Evolutionary conservation across 2,888 invertebrate genomes (phyloP), one percentile per base, ranked within the genome.

Genomic region (Operophtera brumata): DNA sequence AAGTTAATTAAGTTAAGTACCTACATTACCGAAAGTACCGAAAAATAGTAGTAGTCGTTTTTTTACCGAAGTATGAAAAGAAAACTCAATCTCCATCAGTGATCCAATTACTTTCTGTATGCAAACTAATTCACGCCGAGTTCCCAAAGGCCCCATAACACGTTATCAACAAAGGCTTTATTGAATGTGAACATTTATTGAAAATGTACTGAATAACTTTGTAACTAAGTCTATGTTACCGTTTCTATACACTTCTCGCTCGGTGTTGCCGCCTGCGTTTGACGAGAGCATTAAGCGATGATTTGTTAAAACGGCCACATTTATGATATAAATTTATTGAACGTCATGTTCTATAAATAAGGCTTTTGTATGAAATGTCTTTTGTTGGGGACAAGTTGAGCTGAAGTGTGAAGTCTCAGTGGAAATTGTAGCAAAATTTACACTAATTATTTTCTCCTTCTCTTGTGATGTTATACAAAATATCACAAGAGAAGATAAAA

Each of bases 211-310:
- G 7, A 30, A 30, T 30, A 30, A 30, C 30, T 30, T 30, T 30
- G 8, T 30, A 30, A 7, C 9, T 7, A 8, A 30, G 7, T 2
- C 7, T 6, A 2, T 9, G 8, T 6, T 9, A 8, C 7, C n/a
- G n/a, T 30, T 30, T 30, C 8, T 8, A 30, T 9, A 8, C 30
- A 30, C 13, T 11, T 34, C n/a, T 34, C 10, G 11, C 34, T 34
- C 32, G 25, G 35, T 20, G 25, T 44, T 40, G 20, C 26, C 20
- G 43, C 45, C 53, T 58, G 55, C 39, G 46, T 62, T 56, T 55
- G 56, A 56, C 51, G 53, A 57, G 52, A 58, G 61, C 66, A 67
- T 67, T 65, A 64, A 65, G 47, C 59, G 60, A 65, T 65, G 67
- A 63, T 63, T 64, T 61, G 65, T 59, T 57, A 61, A 63, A 67